A percentile compares a stretch with the other conserved stretches of the same genome.
Conservation (phyloP, 2,797 vertebrate species). For the Tadarida brasiliensis region DNA sequence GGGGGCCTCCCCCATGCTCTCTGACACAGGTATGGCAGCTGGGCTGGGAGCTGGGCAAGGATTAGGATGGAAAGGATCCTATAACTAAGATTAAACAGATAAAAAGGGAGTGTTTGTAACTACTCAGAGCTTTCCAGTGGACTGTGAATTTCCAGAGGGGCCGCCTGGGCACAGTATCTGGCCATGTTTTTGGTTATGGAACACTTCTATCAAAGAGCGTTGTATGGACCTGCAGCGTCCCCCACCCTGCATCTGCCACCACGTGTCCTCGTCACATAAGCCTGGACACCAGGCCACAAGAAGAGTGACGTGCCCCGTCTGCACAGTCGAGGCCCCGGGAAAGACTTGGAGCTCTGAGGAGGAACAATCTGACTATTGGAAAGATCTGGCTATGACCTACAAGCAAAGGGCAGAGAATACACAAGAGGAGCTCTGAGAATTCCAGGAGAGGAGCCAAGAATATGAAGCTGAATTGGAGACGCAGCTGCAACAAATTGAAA, state of each 20-base stretch:
- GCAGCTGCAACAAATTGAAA: constrained; percentile 95
- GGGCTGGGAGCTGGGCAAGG: background rate
- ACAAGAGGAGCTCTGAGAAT: constrained; percentile 95
- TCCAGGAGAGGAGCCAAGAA: constrained; percentile 98
- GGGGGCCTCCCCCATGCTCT: background rate
- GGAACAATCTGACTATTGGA: constrained; percentile 95
- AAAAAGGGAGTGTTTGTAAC: background rate
- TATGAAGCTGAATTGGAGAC: constrained; percentile 97
- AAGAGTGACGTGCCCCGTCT: constrained; percentile 34
- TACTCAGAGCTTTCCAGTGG: background rate
- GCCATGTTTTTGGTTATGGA: background rate
- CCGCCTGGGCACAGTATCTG: background rate
- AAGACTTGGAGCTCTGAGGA: constrained; percentile 91
- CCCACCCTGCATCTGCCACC: background rate
- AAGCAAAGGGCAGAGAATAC: constrained; percentile 94
- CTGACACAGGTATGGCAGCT: background rate
- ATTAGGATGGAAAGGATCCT: background rate
- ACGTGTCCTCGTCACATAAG: background rate
- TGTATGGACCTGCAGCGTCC: background rate
- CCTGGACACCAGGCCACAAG: constrained; percentile 71
- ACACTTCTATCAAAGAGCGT: background rate
- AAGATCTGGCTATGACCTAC: constrained; percentile 92
- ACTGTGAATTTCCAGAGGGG: background rate
- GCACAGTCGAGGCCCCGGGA: constrained; percentile 85
- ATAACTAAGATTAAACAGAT: background rate